Evolutionary conservation across 2,113 vertebrate species (phyloP).

Genomic region (Protobothrops mucrosquamatus): DNA sequence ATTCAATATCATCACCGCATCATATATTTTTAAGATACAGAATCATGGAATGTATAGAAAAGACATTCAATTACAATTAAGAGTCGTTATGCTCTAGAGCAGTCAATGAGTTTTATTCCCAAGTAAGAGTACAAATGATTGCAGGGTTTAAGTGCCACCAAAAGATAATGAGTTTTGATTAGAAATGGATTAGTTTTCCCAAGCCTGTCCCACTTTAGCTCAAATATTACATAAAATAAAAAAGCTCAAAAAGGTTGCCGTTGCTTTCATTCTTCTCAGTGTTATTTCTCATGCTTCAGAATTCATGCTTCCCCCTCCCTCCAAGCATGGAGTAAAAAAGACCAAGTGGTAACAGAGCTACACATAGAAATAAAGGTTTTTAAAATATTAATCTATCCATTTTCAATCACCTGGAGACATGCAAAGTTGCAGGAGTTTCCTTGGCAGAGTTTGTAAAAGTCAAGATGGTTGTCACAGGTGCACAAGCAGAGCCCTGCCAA

Average conservation of each 20-base stretch:
- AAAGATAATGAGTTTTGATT: not conserved
- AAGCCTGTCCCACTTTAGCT: not conserved
- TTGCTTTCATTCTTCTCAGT: not conserved
- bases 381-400: not conserved
- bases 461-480: not conserved
- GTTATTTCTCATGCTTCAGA: too few species aligned
- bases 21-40: not conserved
- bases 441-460: not conserved
- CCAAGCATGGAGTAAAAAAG: not conserved
- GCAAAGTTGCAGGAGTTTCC: not conserved
- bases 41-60: not conserved
- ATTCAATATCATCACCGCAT: not conserved
- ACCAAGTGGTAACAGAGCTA: not conserved
- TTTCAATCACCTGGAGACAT: not conserved
- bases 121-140: not conserved
- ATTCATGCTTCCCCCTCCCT: not conserved
- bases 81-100: not conserved
- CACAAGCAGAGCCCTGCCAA: not conserved
- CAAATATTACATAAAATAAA: not conserved
- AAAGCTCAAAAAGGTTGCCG: not conserved
- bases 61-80: not conserved
- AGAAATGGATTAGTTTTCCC: not conserved
- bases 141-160: not conserved
- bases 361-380: not conserved
- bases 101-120: not conserved